Percentiles rank a stretch among this genome's conserved stretches.
These are phyloP conservation scores for Ceriagrion tenellum DNA, from an alignment of 2,888 invertebrate species.

Conservation along the genomic window DNA sequence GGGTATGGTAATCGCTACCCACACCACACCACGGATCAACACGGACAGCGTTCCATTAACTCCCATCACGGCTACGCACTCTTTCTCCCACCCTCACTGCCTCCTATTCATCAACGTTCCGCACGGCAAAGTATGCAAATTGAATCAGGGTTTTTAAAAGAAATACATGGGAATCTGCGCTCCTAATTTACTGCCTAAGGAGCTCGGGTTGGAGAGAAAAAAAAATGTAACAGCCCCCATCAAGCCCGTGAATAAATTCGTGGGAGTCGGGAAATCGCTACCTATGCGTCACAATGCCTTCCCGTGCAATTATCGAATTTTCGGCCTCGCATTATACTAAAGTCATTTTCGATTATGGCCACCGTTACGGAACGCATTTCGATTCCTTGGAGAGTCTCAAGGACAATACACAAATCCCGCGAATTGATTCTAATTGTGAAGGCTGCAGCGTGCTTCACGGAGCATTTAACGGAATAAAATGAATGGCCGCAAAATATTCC, in stretches of 20 bases:
- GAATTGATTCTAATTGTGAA: background rate
- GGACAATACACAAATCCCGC: background rate
- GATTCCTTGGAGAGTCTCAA: background rate
- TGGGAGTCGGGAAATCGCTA: background rate
- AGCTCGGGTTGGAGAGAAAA: background rate
- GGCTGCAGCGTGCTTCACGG: background rate
- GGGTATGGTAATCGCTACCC: constrained; percentile 5
- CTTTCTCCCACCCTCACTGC: background rate
- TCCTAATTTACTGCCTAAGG: constrained; percentile 6
- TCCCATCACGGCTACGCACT: background rate
- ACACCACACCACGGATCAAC: constrained; percentile 16
- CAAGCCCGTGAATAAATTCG: background rate
- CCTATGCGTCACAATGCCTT: background rate
- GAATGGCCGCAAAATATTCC: too few species aligned
- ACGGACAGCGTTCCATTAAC: constrained; percentile 1
- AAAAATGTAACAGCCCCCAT: background rate
- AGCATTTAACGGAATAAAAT: too few species aligned
- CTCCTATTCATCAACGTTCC: constrained; percentile 16
- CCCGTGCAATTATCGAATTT: background rate
- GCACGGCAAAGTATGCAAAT: constrained; percentile 13
- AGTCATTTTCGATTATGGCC: background rate
- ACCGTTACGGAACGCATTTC: background rate
- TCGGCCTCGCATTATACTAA: background rate
- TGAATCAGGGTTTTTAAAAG: background rate
- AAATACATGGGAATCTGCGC: background rate